Base-by-base conservation (phyloP, 2,113 vertebrate species). In the Thryonomys swinderianus region DNA sequence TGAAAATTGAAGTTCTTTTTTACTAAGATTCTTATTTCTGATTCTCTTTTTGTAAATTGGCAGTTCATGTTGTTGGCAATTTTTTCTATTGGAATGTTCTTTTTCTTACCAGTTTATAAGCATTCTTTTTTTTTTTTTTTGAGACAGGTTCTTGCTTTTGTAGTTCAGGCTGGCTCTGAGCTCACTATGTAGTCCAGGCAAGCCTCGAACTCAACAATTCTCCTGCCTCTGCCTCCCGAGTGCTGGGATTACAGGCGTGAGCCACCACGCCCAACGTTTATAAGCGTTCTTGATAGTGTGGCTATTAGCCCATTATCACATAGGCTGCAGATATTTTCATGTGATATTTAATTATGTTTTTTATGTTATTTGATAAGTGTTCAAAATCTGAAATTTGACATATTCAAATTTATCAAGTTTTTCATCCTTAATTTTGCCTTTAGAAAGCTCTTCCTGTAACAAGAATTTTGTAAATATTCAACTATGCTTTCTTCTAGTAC, bases 11-110 rank as follows among this genome's bases (percentile, higher is more conserved):
- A 88, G 95, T 95, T 95, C 74, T 91, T 94, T 96, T 82, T 95
- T 25, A 71, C 86, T 86, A 93, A 89, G 90, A 94, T 30, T 92
- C 62, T 55, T 61, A 37, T 94, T 96, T 95, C 84, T 91, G 64
- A 96, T 90, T 95, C 78, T 94, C 67, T 69, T 97, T 95, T 96
- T 87, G 53, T 91, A 90, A 94, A 93, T 94, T 93, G 91, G 91
- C 88, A n/a, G 20, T 93, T 96, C 69, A 30, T 84, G 57, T 83
- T 71, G 59, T 74, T 96, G 94, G 88, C 96, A 95, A 79, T 80
- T 92, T 83, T 92, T 87, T 78, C 55, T 79, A 40, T 66, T 90
- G 57, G 64, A 92, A 34, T 91, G 45, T 81, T 93, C 69, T 93
- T 92, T 92, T 92, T 42, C 94, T 80, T 57, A 51, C 78, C 57